A percentile compares a stretch with the other conserved stretches of the same genome.
Evolutionary conservation across 2,888 invertebrate genomes (phyloP).

Genomic region (Dryobotodes eremita): DNA sequence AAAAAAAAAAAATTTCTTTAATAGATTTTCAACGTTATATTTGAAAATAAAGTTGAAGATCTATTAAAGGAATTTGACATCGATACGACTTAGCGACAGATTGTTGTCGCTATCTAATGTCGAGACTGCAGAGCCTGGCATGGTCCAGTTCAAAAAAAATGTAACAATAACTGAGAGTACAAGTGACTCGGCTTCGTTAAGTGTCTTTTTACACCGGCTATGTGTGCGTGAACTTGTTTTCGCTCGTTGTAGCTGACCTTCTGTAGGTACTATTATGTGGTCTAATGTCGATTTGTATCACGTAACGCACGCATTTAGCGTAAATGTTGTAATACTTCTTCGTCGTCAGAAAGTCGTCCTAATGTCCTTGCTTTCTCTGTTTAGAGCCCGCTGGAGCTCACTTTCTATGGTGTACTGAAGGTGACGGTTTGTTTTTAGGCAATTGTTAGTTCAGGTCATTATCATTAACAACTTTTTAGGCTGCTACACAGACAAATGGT

Average conservation of each 20-base stretch:
- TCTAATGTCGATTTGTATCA: constrained; percentile 56
- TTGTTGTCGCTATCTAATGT: too few species aligned
- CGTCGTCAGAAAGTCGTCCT: constrained; percentile 52
- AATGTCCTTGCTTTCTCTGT: constrained; percentile 68
- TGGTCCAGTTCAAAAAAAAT: background rate
- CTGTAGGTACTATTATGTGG: constrained; percentile 13
- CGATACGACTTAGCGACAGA: too few species aligned
- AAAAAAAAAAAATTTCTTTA: too few species aligned
- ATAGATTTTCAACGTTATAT: too few species aligned
- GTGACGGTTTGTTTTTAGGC: constrained; percentile 16
- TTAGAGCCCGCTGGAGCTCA: constrained; percentile 61
- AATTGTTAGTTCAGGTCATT: constrained; percentile 26
- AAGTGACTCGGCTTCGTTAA: too few species aligned
- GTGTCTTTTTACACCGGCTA: too few species aligned
- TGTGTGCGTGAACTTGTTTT: background rate
- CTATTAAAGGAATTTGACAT: too few species aligned
- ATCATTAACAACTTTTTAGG: constrained; percentile 2
- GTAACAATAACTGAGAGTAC: background rate
- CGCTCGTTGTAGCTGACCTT: background rate
- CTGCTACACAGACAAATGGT: background rate
- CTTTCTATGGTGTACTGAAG: constrained; percentile 59
- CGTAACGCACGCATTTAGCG: constrained; percentile 63
- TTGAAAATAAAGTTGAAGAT: too few species aligned
- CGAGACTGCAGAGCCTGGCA: too few species aligned
- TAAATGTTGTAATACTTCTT: constrained; percentile 59